Base-by-base conservation (phyloP, 2,888 invertebrate genomes). In the Seira musarum region DNA sequence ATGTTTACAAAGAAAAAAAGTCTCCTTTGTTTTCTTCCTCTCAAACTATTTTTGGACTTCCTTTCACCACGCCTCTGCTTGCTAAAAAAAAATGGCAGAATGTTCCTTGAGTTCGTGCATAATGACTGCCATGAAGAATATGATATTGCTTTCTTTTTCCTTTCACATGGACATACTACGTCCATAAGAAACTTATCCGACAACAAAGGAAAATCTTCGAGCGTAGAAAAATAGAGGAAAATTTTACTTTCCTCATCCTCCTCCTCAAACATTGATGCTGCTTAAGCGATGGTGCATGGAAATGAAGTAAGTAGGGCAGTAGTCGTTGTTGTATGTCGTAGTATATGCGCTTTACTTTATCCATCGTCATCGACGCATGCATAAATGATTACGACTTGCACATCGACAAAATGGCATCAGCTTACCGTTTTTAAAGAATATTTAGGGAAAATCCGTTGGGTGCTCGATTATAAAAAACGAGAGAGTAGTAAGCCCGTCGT, bases 281-380 rank as follows among this genome's bases (percentile, higher is more conserved):
- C 35, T 70, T 22, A 71, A 63, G 60, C 69, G 57, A 60, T 57
- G 30, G 19, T 17, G 24, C 49, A 72, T 72, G 72, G 53, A 72
- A 72, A 72, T 79, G 79, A 73, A 72, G 79, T 30, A 79, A 79
- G 79, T 79, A 73, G 79, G 79, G 72, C 79, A 79, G 22, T 68
- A 68, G 73, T 73, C 22, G 24, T 69, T 24, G 76, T n/a, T n/a
- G n/a, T 77, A 57, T 5, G 66, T 30, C 17, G 22, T 46, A 46
- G 21, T 66, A 19, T 46, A 10, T 35, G 22, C 24, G 25, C 22
- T n/a, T 65, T 15, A 49, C 49, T 64, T 53, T 72, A 66, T 30
- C 30, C 30, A 30, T 30, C 30, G 30, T 79, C 79, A 72, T 79
- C 72, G 79, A 72, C 79, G 72, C 66, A 78, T 72, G 49, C 78